Conservation (phyloP, 1,140 invertebrate species). For the Eubasilissa regina region DNA sequence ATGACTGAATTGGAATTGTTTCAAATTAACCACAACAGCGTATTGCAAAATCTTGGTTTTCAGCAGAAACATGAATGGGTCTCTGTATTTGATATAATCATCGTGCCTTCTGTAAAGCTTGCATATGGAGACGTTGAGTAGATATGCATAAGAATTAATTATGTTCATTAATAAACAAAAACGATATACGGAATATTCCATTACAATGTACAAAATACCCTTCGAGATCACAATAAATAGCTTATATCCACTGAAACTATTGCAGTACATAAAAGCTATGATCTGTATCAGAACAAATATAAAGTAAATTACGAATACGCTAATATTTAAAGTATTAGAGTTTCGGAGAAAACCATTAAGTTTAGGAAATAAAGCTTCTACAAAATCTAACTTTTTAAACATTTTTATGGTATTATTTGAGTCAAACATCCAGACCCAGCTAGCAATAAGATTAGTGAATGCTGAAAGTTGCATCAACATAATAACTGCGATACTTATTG, state of each 20-base stretch:
- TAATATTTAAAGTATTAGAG: not conserved
- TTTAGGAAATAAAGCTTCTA: too few species aligned
- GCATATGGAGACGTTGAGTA: not conserved
- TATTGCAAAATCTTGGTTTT: not conserved
- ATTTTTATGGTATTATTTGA: too few species aligned
- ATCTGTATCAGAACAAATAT: not conserved
- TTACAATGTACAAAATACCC: not conserved
- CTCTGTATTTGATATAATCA: not conserved
- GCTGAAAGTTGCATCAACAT: not conserved
- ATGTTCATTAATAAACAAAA: not conserved
- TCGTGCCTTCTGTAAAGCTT: not conserved
- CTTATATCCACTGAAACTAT: not conserved
- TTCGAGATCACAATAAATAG: not conserved
- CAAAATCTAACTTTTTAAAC: too few species aligned
- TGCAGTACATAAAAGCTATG: too few species aligned
- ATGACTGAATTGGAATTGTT: not conserved
- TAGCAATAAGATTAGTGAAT: not conserved
- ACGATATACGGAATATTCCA: not conserved
- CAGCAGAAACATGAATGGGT: not conserved
- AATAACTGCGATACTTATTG: too few species aligned
- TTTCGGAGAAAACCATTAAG: too few species aligned
- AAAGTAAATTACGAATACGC: not conserved
- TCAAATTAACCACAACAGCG: not conserved
- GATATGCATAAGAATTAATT: not conserved
- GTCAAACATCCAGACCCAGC: not conserved